phyloP scores from a whole-genome alignment of 2,797 vertebrate species.

The Amblyraja radiata region DNA sequence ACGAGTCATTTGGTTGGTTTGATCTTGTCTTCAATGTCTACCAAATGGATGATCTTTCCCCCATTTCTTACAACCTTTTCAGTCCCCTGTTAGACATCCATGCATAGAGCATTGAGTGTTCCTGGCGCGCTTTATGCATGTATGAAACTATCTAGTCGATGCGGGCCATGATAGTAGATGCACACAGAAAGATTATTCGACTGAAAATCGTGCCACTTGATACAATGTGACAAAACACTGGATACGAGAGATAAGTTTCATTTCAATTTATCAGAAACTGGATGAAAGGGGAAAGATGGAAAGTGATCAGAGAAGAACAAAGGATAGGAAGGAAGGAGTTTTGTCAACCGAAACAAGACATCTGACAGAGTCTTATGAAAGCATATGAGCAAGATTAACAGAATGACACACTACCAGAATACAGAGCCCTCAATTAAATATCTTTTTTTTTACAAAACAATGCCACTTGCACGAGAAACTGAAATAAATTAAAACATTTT shows the following conservation, averaged over 20 bases:
- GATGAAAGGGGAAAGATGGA: conserved; percentile 50
- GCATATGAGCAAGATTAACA: conserved; percentile 54
- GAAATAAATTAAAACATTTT: background rate
- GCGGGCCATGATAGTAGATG: conserved; percentile 99
- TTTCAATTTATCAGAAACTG: conserved; percentile 63
- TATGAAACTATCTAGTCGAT: conserved; percentile 87
- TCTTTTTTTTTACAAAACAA: background rate
- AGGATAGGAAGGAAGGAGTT: conserved; percentile 47
- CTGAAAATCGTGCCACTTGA: conserved; percentile 98
- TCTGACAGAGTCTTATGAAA: conserved; percentile 49
- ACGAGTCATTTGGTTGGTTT: conserved; percentile 41
- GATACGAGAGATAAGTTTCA: conserved; percentile 99
- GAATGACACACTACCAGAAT: background rate
- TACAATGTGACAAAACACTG: conserved; percentile 99
- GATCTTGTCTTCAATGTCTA: conserved; percentile 62
- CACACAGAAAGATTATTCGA: conserved; percentile 99
- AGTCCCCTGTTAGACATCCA: conserved; percentile 53
- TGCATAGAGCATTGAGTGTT: conserved; percentile 50
- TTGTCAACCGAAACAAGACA: conserved; percentile 47
- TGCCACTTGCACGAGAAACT: background rate
- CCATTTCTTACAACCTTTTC: conserved; percentile 55
- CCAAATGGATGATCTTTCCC: conserved; percentile 55
- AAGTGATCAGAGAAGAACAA: conserved; percentile 50
- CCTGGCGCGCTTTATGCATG: conserved; percentile 72
- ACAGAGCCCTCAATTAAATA: background rate